These are phyloP conservation scores for Alces alces DNA, from an alignment of 2,113 vertebrate species.

Conservation along the genomic window DNA sequence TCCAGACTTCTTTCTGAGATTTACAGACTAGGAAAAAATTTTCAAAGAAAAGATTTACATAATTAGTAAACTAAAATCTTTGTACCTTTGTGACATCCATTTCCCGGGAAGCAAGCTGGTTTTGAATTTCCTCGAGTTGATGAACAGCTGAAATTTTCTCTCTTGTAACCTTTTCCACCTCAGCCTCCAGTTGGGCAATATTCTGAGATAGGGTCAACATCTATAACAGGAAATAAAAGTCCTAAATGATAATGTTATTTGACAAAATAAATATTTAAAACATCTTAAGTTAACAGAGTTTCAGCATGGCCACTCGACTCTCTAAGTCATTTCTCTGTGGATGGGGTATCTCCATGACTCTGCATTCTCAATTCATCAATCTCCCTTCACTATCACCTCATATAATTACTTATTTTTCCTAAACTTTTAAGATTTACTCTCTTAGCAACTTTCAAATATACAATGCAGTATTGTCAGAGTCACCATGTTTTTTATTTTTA, in stretches of 20 bases:
- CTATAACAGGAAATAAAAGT: conserved; percentile 74
- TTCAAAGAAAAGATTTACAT: background rate
- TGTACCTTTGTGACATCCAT: conserved; percentile 86
- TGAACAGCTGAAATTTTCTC: conserved; percentile 84
- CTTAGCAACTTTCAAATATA: background rate
- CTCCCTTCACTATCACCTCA: background rate
- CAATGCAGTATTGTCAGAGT: background rate
- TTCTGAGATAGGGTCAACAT: conserved; percentile 84
- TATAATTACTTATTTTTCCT: background rate
- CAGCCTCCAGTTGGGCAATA: conserved; percentile 84
- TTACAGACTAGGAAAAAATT: background rate
- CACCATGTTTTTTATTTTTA: background rate
- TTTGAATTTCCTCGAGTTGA: conserved; percentile 87
- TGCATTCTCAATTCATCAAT: background rate
- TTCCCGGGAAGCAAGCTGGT: conserved; percentile 83
- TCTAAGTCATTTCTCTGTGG: background rate
- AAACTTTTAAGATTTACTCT: background rate
- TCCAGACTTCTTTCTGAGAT: background rate
- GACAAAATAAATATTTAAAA: background rate
- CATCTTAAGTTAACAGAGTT: background rate
- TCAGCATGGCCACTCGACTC: background rate
- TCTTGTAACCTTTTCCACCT: conserved; percentile 82
- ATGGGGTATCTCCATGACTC: background rate
- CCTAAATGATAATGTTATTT: background rate
- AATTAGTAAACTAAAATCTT: background rate